Conservation (phyloP, 2,888 invertebrate species). For the Dendrolimus houi region DNA sequence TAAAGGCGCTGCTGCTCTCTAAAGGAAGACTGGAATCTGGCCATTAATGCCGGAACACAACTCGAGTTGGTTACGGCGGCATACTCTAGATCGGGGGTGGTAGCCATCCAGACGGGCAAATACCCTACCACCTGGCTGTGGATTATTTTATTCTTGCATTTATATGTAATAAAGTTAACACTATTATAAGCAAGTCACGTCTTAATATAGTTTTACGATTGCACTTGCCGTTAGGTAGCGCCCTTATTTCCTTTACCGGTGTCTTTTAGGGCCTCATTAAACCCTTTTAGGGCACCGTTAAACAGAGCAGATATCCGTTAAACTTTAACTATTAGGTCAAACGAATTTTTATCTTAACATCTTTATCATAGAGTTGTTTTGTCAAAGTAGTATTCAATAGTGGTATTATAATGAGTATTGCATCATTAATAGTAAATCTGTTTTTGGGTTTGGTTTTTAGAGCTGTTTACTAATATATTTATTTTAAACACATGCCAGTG, state of each 20-base stretch:
- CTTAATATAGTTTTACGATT: not conserved
- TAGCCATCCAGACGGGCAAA: too few relatives aligned
- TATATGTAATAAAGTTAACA: not conserved
- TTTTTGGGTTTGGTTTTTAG: not conserved
- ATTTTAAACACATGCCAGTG: too few relatives aligned
- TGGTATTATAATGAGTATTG: not conserved
- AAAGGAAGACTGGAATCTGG: too few relatives aligned
- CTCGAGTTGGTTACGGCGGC: too few relatives aligned
- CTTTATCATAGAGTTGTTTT: not conserved
- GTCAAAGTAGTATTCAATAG: not conserved
- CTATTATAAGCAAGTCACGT: not conserved
- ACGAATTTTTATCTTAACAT: not conserved
- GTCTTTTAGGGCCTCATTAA: not conserved
- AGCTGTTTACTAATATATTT: too few relatives aligned
- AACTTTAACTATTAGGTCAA: not conserved
- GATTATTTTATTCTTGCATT: too few relatives aligned
- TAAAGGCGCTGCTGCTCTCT: too few relatives aligned
- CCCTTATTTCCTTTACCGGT: not conserved
- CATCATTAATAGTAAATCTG: not conserved
- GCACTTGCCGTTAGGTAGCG: not conserved
- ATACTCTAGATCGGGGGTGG: too few relatives aligned
- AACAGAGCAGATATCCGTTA: not conserved
- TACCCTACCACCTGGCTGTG: too few relatives aligned
- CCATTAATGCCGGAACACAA: too few relatives aligned
- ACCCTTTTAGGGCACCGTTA: not conserved